Evolutionary conservation across 2,888 invertebrate genomes (phyloP).

Genomic region (Polydrusus pterygomalis): DNA sequence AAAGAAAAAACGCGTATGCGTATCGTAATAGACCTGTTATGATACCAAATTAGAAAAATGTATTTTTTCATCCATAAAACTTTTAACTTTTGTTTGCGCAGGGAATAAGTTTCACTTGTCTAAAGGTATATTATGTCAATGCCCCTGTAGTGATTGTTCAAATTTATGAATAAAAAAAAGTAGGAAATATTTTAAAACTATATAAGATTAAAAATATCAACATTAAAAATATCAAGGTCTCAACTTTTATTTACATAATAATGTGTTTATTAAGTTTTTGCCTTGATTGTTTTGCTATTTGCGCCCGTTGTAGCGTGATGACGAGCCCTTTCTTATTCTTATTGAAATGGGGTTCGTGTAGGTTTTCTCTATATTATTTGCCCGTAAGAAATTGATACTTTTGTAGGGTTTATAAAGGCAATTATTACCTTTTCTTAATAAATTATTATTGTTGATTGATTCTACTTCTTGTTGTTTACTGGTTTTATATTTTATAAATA

Average conservation of each 20-base stretch:
- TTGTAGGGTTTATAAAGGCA: conserved; percentile 11
- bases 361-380: conserved; percentile 15
- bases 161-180: too few relatives aligned
- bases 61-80: too few relatives aligned
- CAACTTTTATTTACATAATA: background rate
- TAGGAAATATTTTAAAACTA: too few relatives aligned
- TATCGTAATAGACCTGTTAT: too few relatives aligned
- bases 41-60: too few relatives aligned
- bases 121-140: too few relatives aligned
- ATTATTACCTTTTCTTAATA: background rate
- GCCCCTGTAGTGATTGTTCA: too few relatives aligned
- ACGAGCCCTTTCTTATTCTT: background rate
- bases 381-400: background rate
- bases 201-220: background rate
- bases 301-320: background rate
- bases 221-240: too few relatives aligned
- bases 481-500: background rate
- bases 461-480: background rate
- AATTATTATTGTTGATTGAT: background rate
- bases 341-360: conserved; percentile 1
- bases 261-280: too few relatives aligned
- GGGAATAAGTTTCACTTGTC: too few relatives aligned
- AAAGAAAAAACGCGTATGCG: too few relatives aligned
- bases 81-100: too few relatives aligned
- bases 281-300: background rate